Conservation (phyloP, 2,113 vertebrate species). For the Drymodes brunneopygia region DNA sequence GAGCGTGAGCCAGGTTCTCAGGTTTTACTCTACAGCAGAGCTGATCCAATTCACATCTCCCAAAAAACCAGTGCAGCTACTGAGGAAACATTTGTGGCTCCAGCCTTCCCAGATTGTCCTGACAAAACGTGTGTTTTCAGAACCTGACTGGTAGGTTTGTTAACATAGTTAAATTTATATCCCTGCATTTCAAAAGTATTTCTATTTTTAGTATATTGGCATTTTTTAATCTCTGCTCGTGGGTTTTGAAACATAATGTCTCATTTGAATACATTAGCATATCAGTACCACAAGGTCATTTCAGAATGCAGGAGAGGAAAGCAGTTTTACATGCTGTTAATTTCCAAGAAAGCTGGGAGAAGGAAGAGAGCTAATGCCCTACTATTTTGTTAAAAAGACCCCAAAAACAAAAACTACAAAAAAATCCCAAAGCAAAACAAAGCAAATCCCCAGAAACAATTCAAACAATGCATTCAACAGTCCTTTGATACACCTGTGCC, state of each 20-base stretch:
- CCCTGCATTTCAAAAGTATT: background rate
- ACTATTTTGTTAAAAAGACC: background rate
- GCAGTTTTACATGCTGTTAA: background rate
- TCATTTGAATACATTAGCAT: slow-evolving; percentile 63
- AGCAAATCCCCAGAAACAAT: background rate
- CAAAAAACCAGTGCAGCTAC: background rate
- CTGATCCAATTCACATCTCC: accelerated
- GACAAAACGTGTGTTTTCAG: background rate
- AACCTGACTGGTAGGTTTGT: background rate
- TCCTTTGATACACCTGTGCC: background rate
- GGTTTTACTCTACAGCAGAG: background rate
- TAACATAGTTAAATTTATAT: background rate
- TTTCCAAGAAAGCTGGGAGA: background rate
- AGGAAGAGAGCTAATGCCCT: background rate
- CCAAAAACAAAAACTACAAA: background rate
- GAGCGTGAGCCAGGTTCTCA: background rate
- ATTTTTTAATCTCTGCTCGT: slow-evolving; percentile 38
- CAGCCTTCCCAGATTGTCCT: background rate
- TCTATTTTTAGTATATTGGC: slow-evolving; percentile 43
- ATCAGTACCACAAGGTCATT: slow-evolving; percentile 50
- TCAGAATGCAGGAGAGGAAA: slow-evolving; percentile 17
- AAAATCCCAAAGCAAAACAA: background rate
- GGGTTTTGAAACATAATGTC: slow-evolving; percentile 45
- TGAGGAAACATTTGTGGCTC: background rate
- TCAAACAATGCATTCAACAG: background rate